phyloP scores from a whole-genome alignment of 2,113 vertebrate genomes.

The Melanocharis versteri region DNA sequence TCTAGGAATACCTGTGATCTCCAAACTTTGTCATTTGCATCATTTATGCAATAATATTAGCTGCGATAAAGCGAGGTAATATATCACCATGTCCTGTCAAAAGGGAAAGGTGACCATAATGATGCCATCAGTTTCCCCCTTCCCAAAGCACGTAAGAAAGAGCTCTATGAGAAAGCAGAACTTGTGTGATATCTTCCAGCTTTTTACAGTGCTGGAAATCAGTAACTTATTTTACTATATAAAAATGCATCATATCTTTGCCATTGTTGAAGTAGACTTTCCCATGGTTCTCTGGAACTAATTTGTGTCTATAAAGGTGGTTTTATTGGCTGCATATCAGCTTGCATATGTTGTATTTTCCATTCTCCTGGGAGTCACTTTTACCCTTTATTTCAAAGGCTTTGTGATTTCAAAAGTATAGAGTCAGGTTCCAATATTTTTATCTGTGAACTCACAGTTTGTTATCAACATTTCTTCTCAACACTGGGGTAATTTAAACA shows the following conservation, averaged over 20 bases:
- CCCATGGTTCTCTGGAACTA: background rate
- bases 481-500: background rate
- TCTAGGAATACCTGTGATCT: background rate
- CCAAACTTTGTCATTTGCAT: slow-evolving; percentile 19
- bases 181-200: background rate
- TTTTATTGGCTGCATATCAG: background rate
- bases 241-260: background rate
- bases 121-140: background rate
- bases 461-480: background rate
- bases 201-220: background rate
- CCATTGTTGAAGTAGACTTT: background rate
- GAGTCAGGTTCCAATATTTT: background rate
- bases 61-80: background rate
- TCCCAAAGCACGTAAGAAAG: background rate
- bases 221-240: background rate
- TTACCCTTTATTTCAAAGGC: background rate
- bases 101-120: background rate
- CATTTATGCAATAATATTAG: slow-evolving; percentile 18
- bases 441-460: background rate
- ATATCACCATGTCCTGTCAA: background rate
- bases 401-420: background rate
- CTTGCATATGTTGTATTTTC: background rate
- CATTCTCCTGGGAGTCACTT: background rate
- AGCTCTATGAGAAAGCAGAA: background rate
- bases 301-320: background rate